Percentiles rank a stretch among this genome's conserved stretches.
Conservation (phyloP, 2,113 vertebrate genomes). For the Panurus biarmicus region DNA sequence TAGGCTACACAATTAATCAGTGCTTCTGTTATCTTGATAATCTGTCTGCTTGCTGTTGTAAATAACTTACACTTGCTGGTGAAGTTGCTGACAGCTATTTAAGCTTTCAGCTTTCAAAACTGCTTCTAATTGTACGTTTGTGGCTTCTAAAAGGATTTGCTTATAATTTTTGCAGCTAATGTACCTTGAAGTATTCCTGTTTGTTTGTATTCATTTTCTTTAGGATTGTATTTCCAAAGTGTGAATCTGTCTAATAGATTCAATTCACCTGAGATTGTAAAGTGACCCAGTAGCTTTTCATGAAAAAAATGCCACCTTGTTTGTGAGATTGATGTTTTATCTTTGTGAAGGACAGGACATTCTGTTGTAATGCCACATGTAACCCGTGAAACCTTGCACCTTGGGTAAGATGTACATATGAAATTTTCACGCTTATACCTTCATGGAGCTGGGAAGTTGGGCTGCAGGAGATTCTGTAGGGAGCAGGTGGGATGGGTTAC, state of each 20-base stretch:
- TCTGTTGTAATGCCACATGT: not conserved
- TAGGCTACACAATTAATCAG: slow-evolving; percentile 26
- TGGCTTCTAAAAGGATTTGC: not conserved
- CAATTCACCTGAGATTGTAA: not conserved
- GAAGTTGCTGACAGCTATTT: slow-evolving; percentile 31
- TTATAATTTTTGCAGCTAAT: not conserved
- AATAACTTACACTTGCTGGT: not conserved
- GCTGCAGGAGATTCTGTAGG: not conserved
- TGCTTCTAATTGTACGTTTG: not conserved
- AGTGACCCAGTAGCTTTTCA: not conserved
- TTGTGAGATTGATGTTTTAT: not conserved
- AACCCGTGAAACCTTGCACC: not conserved
- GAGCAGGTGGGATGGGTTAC: not conserved
- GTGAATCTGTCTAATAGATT: not conserved
- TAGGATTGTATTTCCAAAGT: not conserved
- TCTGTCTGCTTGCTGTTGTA: slow-evolving; percentile 23
- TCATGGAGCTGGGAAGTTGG: not conserved
- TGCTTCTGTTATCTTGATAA: slow-evolving; percentile 18
- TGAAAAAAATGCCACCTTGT: not conserved
- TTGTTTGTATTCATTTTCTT: slow-evolving; percentile 26
- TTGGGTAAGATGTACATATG: accelerated
- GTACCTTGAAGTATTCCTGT: not conserved
- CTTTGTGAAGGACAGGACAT: not conserved
- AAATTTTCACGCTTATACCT: not conserved
- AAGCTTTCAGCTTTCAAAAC: slow-evolving; percentile 11